Evolutionary conservation across 2,113 vertebrate genomes (phyloP).

Genomic region (Arothron firmamentum): DNA sequence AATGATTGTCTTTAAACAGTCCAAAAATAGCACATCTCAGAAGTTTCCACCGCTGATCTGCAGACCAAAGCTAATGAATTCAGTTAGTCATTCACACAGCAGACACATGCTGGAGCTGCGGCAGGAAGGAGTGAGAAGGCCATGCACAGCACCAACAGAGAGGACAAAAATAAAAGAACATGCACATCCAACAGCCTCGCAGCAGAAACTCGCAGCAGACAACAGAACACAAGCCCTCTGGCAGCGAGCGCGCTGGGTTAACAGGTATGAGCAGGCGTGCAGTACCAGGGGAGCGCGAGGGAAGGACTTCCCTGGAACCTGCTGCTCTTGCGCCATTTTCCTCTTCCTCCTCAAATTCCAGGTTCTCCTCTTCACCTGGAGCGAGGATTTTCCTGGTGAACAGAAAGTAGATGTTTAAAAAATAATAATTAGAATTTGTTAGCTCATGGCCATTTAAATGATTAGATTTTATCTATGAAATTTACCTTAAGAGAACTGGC

Average conservation of each 20-base stretch:
- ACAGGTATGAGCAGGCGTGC: background rate
- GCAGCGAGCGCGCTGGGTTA: background rate
- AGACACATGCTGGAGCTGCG: constrained; percentile 74
- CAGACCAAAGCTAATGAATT: too few species aligned
- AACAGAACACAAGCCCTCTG: background rate
- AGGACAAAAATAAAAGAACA: constrained; percentile 36
- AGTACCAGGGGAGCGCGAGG: constrained; percentile 85
- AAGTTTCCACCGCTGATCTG: too few species aligned
- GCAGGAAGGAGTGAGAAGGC: constrained; percentile 70
- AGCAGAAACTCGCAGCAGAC: background rate
- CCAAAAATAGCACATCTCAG: too few species aligned
- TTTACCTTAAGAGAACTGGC: constrained; percentile 92
- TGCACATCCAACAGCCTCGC: constrained; percentile 30
- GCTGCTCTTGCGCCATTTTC: constrained; percentile 86
- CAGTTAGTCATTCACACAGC: background rate
- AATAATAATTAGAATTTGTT: background rate
- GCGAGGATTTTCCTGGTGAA: constrained; percentile 89
- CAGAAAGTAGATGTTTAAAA: background rate
- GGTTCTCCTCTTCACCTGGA: constrained; percentile 95
- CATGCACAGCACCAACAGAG: constrained; percentile 71
- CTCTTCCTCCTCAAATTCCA: constrained; percentile 93
- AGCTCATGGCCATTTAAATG: background rate
- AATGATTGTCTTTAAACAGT: too few species aligned
- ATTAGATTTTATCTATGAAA: background rate
- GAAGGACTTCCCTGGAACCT: constrained; percentile 82